Evolutionary conservation across 2,113 vertebrate species (phyloP).

Genomic region (Okapia johnstoni): DNA sequence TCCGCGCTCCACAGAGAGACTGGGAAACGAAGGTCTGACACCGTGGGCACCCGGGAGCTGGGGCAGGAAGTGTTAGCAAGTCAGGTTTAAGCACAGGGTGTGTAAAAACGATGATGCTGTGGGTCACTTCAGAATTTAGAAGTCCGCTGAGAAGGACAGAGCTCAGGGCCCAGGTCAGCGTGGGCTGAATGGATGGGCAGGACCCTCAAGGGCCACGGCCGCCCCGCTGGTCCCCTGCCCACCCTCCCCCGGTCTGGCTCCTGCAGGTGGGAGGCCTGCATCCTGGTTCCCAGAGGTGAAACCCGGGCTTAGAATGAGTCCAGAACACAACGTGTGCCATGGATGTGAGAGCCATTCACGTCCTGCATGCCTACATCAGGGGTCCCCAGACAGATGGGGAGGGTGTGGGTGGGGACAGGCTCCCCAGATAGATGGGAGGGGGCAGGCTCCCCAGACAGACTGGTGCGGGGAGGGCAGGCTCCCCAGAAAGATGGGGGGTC

Average conservation of each 20-base stretch:
- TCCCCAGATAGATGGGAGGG: neutral
- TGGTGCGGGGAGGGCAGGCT: no score
- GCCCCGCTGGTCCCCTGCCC: neutral
- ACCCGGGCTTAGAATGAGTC: neutral
- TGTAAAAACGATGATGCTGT: slow-evolving; percentile 37
- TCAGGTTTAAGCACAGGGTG: neutral
- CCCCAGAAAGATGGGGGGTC: no score
- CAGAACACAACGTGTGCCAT: neutral
- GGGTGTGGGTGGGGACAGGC: no score
- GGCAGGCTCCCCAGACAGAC: no score
- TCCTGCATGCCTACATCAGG: neutral
- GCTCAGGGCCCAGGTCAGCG: neutral
- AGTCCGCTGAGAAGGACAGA: neutral
- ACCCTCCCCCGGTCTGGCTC: neutral
- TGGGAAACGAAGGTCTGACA: neutral
- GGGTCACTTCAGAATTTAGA: slow-evolving; percentile 35
- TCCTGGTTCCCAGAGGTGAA: neutral
- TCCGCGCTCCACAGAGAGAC: neutral
- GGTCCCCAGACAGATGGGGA: neutral
- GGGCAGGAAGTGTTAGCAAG: slow-evolving; percentile 22
- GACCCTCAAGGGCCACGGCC: neutral
- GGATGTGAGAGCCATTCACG: neutral
- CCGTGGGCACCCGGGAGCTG: neutral
- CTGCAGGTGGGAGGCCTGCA: neutral
- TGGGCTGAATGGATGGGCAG: no score